Conservation (phyloP, 2,888 invertebrate species). For the Lasioglossum zephyrum region DNA sequence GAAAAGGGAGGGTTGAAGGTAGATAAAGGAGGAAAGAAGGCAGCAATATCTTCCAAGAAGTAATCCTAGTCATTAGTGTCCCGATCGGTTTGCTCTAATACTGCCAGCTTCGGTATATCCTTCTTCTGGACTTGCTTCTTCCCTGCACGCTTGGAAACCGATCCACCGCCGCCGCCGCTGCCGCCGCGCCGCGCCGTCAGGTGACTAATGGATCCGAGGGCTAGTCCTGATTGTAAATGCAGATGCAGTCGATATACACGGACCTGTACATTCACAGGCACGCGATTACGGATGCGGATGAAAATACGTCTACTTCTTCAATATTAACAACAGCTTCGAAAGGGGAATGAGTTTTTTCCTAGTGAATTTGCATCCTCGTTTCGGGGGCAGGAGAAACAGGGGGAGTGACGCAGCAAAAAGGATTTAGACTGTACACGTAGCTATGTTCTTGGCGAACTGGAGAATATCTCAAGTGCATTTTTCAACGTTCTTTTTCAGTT, state of each 20-base stretch:
- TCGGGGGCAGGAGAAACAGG: not conserved
- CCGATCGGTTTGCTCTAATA: constrained; percentile 69
- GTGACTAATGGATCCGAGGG: constrained; percentile 71
- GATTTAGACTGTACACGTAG: not conserved
- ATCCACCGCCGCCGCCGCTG: constrained; percentile 43
- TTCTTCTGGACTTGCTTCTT: constrained; percentile 46
- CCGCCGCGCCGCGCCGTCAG: constrained; percentile 29
- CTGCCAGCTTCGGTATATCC: constrained; percentile 54
- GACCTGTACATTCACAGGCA: constrained; percentile 30
- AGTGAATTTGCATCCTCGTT: constrained; percentile 12
- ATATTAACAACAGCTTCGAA: constrained; percentile 13
- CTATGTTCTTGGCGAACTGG: not conserved
- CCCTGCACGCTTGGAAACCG: constrained; percentile 56
- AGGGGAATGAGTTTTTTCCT: not conserved
- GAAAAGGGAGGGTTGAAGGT: not conserved
- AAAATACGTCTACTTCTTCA: constrained; percentile 21
- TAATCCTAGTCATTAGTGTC: constrained; percentile 71
- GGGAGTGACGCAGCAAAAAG: not conserved
- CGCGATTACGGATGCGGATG: constrained; percentile 20
- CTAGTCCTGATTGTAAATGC: constrained; percentile 70
- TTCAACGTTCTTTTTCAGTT: not conserved
- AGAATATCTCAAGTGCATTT: not conserved
- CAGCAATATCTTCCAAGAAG: constrained; percentile 67
- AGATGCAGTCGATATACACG: constrained; percentile 65
- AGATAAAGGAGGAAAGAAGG: constrained; percentile 37